A percentile compares a stretch with the other conserved stretches of the same genome.
These are phyloP conservation scores for Taxidea taxus DNA, from an alignment of 2,113 vertebrate species.

Conservation along the genomic window DNA sequence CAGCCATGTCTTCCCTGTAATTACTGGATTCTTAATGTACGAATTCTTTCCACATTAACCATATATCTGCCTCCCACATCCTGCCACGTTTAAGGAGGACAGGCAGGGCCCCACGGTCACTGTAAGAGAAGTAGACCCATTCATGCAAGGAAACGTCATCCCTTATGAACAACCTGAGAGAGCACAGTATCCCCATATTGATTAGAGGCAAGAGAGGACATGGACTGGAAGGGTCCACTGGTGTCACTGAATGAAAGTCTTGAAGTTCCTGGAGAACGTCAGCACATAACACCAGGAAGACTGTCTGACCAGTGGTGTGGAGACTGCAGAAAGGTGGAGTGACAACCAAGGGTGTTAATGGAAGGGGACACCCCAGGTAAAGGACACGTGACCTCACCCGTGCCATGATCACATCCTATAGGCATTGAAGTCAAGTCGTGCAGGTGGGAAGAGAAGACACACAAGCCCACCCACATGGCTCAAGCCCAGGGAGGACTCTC, in stretches of 20 bases:
- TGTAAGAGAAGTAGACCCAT: background rate
- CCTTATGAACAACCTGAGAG: background rate
- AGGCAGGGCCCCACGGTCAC: accelerated
- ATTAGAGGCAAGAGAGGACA: background rate
- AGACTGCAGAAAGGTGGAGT: background rate
- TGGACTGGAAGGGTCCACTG: background rate
- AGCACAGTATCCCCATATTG: background rate
- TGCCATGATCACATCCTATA: background rate
- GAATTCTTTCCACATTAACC: background rate
- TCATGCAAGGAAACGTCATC: background rate
- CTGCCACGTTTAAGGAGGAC: background rate
- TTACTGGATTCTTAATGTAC: background rate
- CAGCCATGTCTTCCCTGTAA: background rate
- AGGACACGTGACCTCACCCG: background rate
- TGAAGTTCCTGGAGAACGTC: background rate
- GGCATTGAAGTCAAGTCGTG: background rate
- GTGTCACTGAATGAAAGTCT: background rate
- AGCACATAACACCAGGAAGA: background rate
- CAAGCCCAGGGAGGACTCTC: background rate
- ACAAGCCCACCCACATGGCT: background rate
- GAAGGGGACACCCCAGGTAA: background rate
- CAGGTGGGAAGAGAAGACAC: background rate
- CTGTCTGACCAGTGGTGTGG: background rate
- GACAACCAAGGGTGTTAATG: background rate
- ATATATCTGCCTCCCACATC: background rate